Percentiles rank a stretch among this genome's conserved stretches.
Evolutionary conservation across 2,797 vertebrate genomes (phyloP).

Genomic region (Tokudaia tokunoshimensis): DNA sequence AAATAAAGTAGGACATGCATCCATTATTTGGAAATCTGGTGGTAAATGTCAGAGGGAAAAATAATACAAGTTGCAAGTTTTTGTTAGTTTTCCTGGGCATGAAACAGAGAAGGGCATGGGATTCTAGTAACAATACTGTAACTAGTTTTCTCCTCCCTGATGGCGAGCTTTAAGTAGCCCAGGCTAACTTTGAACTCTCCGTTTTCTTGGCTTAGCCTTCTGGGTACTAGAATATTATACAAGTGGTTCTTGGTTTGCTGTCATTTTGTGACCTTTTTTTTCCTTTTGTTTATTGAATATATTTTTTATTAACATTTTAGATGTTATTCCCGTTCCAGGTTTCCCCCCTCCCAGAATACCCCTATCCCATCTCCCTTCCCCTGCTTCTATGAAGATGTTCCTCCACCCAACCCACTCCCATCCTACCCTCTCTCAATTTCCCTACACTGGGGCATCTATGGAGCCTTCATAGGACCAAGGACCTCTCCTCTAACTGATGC

Average conservation of each 20-base stretch:
- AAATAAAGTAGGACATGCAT: not conserved
- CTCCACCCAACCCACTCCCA: too few relatives aligned
- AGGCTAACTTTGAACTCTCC: not conserved
- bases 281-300: too few relatives aligned
- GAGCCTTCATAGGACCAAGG: too few relatives aligned
- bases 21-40: not conserved
- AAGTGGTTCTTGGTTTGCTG: not conserved
- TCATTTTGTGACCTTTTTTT: too few relatives aligned
- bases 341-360: too few relatives aligned
- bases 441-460: too few relatives aligned
- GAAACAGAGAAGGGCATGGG: not conserved
- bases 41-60: not conserved
- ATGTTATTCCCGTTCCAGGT: too few relatives aligned
- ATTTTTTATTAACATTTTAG: too few relatives aligned
- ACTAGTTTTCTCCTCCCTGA: not conserved
- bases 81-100: not conserved
- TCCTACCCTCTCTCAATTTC: too few relatives aligned
- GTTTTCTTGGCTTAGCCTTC: not conserved
- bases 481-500: too few relatives aligned
- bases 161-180: not conserved
- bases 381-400: too few relatives aligned
- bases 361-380: too few relatives aligned
- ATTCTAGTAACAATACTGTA: not conserved
- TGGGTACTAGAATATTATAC: not conserved
- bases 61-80: not conserved